These are phyloP conservation scores for Oryzias curvinotus DNA, from an alignment of 2,113 vertebrate species.

Conservation along the genomic window DNA sequence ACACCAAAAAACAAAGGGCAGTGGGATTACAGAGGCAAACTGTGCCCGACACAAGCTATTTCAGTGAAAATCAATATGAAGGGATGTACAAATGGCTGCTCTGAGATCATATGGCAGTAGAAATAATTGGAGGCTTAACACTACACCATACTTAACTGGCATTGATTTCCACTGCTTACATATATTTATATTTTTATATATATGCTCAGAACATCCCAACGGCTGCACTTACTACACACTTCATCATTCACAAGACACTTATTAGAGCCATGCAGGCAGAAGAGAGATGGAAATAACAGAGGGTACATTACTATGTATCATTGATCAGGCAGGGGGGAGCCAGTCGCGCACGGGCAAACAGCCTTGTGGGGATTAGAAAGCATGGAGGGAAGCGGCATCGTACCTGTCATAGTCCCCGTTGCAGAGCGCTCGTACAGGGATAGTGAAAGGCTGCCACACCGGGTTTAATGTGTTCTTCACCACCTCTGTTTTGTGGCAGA, in stretches of 20 bases:
- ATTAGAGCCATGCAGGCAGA: constrained; percentile 10
- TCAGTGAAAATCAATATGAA: constrained; percentile 23
- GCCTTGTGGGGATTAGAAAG: not conserved
- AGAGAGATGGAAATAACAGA: constrained; percentile 19
- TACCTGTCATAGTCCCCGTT: constrained; percentile 78
- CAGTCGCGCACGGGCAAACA: constrained; percentile 1
- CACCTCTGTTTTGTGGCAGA: constrained; percentile 77
- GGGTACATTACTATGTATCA: constrained; percentile 6
- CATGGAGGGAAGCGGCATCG: not conserved
- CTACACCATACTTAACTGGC: constrained; percentile 11
- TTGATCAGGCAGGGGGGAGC: constrained; percentile 6
- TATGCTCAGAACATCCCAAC: constrained; percentile 10
- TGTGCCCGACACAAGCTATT: not conserved
- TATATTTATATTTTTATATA: constrained; percentile 4
- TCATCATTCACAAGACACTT: constrained; percentile 23
- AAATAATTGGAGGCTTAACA: constrained; percentile 12
- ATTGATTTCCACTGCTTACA: constrained; percentile 44
- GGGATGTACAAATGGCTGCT: constrained; percentile 7
- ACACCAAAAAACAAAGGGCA: constrained; percentile 1
- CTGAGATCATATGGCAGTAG: constrained; percentile 15
- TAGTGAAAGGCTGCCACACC: constrained; percentile 73
- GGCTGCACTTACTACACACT: constrained; percentile 11
- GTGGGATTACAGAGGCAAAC: constrained; percentile 2
- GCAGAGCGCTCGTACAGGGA: constrained; percentile 72
- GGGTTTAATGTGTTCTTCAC: constrained; percentile 76